phyloP scores from a whole-genome alignment of 2,113 vertebrate genomes.

The Chaetodon auriga region DNA sequence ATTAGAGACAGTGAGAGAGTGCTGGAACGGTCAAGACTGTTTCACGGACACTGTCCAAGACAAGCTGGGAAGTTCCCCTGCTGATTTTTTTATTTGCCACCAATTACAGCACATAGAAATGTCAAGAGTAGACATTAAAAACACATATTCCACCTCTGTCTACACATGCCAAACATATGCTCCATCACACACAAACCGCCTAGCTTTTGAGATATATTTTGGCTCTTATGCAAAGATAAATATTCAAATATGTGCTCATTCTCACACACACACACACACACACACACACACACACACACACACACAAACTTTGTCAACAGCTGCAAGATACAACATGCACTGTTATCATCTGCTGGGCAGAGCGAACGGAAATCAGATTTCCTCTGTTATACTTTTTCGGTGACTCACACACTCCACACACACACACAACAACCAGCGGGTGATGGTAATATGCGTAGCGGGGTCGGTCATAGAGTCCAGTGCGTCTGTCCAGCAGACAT shows the following conservation, averaged over 20 bases:
- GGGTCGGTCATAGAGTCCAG: slow-evolving; percentile 34
- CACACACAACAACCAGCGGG: slow-evolving; percentile 25
- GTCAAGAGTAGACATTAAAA: slow-evolving; percentile 19
- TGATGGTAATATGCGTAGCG: slow-evolving; percentile 34
- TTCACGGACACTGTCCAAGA: slow-evolving; percentile 48
- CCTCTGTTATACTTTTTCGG: slow-evolving; percentile 53
- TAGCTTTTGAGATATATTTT: background rate
- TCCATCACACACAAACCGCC: slow-evolving; percentile 2
- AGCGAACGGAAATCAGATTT: slow-evolving; percentile 67
- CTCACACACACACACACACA: too few relatives aligned
- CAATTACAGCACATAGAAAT: slow-evolving; percentile 21
- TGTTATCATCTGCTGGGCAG: slow-evolving; percentile 61
- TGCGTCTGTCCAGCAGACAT: slow-evolving; percentile 60
- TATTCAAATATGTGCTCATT: slow-evolving; percentile 22
- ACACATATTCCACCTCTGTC: background rate
- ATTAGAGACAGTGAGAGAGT: slow-evolving; percentile 54
- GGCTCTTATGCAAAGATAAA: background rate
- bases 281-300: too few relatives aligned
- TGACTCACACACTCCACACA: slow-evolving; percentile 50
- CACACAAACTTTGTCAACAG: slow-evolving; percentile 59
- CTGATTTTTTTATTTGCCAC: slow-evolving; percentile 35
- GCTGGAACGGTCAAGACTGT: slow-evolving; percentile 52
- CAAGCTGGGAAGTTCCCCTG: slow-evolving; percentile 57
- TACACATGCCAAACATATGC: background rate
- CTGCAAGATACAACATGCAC: slow-evolving; percentile 59